phyloP scores from a whole-genome alignment of 2,797 vertebrate species.

The Brachymystax lenok region DNA sequence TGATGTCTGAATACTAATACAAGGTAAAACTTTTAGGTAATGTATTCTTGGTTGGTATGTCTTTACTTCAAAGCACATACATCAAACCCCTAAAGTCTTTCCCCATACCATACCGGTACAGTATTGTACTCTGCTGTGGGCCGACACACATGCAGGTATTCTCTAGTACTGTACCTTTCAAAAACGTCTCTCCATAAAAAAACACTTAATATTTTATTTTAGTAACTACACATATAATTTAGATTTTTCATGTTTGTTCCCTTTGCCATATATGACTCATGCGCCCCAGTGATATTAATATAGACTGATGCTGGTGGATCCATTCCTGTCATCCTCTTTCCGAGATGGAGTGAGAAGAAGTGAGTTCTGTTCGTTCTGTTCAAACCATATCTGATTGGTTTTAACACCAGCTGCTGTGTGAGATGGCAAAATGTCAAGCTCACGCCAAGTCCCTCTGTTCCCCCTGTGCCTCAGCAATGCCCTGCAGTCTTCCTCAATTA shows the following conservation, averaged over 20 bases:
- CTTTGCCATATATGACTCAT: conserved; percentile 38
- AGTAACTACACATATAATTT: not conserved
- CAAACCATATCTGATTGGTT: conserved; percentile 66
- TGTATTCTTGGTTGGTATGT: not conserved
- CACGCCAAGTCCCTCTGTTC: conserved; percentile 53
- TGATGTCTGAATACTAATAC: conserved; percentile 5
- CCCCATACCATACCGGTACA: not conserved
- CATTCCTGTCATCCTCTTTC: not conserved
- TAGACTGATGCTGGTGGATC: not conserved
- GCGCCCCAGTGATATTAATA: conserved; percentile 26
- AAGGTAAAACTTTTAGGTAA: not conserved
- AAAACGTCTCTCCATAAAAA: conserved; percentile 1
- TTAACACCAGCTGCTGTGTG: conserved; percentile 68
- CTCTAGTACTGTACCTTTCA: conserved; percentile 4
- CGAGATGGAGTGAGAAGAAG: conserved; percentile 24
- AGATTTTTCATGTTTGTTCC: not conserved
- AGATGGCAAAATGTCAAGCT: conserved; percentile 54
- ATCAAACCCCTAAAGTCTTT: not conserved
- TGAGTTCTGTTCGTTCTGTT: conserved; percentile 31
- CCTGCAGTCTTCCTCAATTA: conserved; percentile 61
- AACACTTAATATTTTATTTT: not conserved
- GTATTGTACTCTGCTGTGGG: not conserved
- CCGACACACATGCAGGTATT: not conserved
- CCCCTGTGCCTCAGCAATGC: conserved; percentile 45
- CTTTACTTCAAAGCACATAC: conserved; percentile 2